Evolutionary conservation across 1,140 invertebrate genomes (phyloP).

Genomic region (Cotesia typhae): DNA sequence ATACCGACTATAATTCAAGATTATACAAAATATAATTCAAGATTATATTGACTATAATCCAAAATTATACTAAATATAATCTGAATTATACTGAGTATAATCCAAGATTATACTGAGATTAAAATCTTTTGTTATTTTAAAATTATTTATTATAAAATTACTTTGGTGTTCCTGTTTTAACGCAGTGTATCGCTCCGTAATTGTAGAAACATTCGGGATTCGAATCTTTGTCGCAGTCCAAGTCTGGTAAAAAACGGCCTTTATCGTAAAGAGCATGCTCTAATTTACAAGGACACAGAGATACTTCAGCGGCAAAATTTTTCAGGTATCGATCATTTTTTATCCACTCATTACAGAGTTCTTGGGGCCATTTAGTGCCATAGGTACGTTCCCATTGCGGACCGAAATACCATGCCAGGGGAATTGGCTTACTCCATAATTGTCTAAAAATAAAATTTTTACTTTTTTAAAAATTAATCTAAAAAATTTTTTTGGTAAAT

Average conservation of each 20-base stretch:
- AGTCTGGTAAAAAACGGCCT: constrained; percentile 91
- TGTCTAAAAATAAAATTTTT: constrained; percentile 62
- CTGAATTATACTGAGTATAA: no score
- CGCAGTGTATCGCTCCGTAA: constrained; percentile 88
- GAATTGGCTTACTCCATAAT: constrained; percentile 90
- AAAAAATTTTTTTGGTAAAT: no score
- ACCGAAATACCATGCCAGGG: constrained; percentile 90
- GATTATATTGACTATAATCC: no score
- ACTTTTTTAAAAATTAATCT: no score
- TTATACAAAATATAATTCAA: no score
- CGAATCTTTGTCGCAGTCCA: constrained; percentile 89
- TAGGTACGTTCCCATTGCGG: constrained; percentile 84
- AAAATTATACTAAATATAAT: no score
- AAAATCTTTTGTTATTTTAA: background rate
- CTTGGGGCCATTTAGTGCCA: constrained; percentile 81
- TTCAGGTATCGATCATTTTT: constrained; percentile 86
- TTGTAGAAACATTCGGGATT: constrained; percentile 92
- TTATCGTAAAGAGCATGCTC: constrained; percentile 91
- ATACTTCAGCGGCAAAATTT: constrained; percentile 86
- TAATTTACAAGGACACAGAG: constrained; percentile 90
- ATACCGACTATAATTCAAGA: no score
- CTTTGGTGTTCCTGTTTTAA: constrained; percentile 90
- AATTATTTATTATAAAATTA: constrained; percentile 62
- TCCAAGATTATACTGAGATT: no score
- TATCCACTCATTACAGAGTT: constrained; percentile 88